Evolutionary conservation across 2,113 vertebrate species (phyloP), one percentile per base, ranked within the genome.

Genomic region (Syngnathoides biaculeatus): DNA sequence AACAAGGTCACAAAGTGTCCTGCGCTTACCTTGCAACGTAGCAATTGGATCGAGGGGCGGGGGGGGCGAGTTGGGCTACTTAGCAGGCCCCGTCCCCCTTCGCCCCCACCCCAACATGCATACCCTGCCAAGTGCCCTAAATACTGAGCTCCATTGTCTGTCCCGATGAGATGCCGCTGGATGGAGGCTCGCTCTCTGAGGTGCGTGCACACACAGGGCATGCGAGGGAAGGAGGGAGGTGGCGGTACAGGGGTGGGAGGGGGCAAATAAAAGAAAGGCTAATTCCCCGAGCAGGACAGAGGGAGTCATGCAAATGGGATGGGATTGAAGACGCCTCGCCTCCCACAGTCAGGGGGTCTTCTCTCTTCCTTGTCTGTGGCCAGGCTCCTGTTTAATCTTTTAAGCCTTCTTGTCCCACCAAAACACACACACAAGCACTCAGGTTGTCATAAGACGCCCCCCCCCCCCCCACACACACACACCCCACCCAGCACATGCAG

Each of bases 71-170:
- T 79, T 83, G 84, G 84, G 86, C 87, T 84, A 80, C 82, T 89
- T 84, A 82, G 75, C 70, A 26, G 72, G 68, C 79, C 59, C 50
- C 10, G 48, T 26, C 52, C 52, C 22, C 12, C 1, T 26, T 67
- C 76, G 63, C 74, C 79, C 70, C 81, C 75, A 79, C 73, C 72
- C 80, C 65, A 61, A 80, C 71, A 62, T 27, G 62, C 64, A 66
- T 48, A 50, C 57, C 53, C 79, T 80, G 79, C 86, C 88, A 89
- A 86, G 79, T 85, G 80, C 83, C 89, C 88, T 88, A 86, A 90
- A 92, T 90, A 85, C 82, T 78, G 63, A 5, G 27, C 77, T 78
- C 73, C 69, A 87, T 90, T 91, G 89, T 91, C 77, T 80, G 78
- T 74, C 65, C 79, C 78, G 73, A 77, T 82, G 80, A 87, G 80